Percentiles rank a stretch among this genome's conserved stretches.
phyloP scores from a whole-genome alignment of 1,140 invertebrate genomes.

The Palaemon carinicauda region DNA sequence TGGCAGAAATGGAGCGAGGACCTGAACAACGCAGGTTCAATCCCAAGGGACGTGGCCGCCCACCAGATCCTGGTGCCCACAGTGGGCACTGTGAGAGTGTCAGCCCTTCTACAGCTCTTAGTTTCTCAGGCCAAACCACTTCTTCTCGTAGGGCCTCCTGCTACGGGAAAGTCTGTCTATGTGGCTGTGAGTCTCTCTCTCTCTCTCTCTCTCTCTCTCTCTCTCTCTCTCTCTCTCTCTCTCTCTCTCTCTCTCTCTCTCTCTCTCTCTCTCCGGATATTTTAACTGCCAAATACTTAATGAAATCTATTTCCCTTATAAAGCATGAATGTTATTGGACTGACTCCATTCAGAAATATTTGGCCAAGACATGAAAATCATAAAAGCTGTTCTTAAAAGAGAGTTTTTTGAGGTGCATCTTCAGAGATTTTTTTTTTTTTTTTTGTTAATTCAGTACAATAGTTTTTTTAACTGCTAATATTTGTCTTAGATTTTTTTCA shows the following conservation, averaged over 20 bases:
- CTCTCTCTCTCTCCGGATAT: no score
- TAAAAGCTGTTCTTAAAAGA: no score
- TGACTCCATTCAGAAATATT: no score
- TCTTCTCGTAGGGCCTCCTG: conserved; percentile 89
- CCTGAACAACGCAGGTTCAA: conserved; percentile 77
- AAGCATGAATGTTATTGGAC: no score
- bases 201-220: not conserved
- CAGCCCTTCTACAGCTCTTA: conserved; percentile 78
- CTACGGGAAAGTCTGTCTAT: conserved; percentile 92
- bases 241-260: not conserved
- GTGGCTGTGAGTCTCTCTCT: conserved; percentile 66
- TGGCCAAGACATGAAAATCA: no score
- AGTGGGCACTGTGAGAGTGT: conserved; percentile 84
- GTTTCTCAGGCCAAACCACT: conserved; percentile 51
- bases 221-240: not conserved
- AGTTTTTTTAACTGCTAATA: no score
- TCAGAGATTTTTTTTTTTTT: no score
- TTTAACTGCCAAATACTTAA: no score
- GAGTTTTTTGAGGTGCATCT: no score
- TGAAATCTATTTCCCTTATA: no score
- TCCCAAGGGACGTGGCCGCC: conserved; percentile 87
- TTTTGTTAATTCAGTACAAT: no score
- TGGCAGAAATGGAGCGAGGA: conserved; percentile 93
- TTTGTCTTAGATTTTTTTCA: no score
- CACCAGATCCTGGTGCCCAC: conserved; percentile 95